These are phyloP conservation scores for Cyclopterus lumpus DNA, from an alignment of 2,797 vertebrate species.

Conservation along the genomic window DNA sequence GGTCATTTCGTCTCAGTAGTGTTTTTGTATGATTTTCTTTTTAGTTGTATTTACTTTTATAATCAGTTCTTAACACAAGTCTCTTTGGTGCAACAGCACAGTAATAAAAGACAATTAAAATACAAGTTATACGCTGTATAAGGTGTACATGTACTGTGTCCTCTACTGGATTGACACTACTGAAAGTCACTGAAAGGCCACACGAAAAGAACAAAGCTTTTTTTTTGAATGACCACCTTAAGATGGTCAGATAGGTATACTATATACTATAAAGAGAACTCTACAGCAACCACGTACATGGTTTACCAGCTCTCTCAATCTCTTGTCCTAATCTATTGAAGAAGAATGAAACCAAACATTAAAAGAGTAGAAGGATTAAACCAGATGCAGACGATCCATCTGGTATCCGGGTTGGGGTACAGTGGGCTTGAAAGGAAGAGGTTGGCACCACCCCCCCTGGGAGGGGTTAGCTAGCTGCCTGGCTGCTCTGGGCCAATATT, in stretches of 20 bases:
- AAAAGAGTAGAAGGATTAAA: slow-evolving; percentile 37
- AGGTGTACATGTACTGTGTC: background rate
- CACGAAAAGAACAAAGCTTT: background rate
- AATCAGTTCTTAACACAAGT: background rate
- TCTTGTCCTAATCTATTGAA: background rate
- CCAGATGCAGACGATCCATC: slow-evolving; percentile 41
- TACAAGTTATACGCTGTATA: background rate
- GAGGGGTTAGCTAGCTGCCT: slow-evolving; percentile 40
- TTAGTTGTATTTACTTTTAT: background rate
- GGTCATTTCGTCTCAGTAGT: background rate
- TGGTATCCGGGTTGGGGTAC: slow-evolving; percentile 33
- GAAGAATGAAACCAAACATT: slow-evolving; percentile 22
- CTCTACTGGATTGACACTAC: background rate
- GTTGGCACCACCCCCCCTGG: slow-evolving; percentile 44
- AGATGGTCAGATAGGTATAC: background rate
- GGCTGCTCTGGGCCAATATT: slow-evolving; percentile 59
- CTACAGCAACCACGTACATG: background rate
- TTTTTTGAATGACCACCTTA: background rate
- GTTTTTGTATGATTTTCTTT: background rate
- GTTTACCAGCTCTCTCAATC: background rate
- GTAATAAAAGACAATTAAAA: background rate
- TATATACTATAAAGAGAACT: background rate
- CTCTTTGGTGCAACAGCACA: background rate
- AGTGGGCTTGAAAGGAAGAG: slow-evolving; percentile 47
- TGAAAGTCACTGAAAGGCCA: background rate